Evolutionary conservation across 2,797 vertebrate species (phyloP).

Genomic region (Platalea minor): DNA sequence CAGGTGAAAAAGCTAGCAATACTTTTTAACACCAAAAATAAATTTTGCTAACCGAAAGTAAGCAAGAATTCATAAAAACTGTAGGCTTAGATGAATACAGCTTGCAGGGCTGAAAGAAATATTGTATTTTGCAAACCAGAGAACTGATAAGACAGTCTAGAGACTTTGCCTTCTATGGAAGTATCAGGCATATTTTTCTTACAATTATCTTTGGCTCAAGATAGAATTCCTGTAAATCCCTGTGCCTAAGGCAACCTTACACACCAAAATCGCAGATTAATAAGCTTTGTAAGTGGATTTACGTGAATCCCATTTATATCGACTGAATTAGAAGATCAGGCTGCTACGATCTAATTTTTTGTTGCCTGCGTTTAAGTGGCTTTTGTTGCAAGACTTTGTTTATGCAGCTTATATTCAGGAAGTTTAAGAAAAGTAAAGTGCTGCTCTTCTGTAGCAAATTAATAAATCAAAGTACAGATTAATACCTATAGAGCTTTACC

Average conservation of each 20-base stretch:
- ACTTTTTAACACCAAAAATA: not conserved
- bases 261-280: not conserved
- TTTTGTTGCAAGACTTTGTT: not conserved
- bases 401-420: not conserved
- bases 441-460: not conserved
- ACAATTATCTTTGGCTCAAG: constrained; percentile 21
- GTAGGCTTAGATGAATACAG: not conserved
- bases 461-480: not conserved
- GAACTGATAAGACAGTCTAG: not conserved
- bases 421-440: not conserved
- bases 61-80: not conserved
- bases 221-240: constrained; percentile 7
- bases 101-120: not conserved
- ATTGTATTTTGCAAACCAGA: not conserved
- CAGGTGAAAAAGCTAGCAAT: not conserved
- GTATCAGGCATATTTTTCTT: not conserved
- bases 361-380: not conserved
- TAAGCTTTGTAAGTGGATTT: constrained; percentile 18
- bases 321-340: not conserved
- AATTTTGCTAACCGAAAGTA: not conserved
- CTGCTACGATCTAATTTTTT: constrained; percentile 12
- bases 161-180: not conserved
- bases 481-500: not conserved
- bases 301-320: constrained; percentile 17
- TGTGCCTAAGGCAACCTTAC: not conserved